phyloP scores from a whole-genome alignment of 2,797 vertebrate species.

The Typhlichthys eigenmanni region DNA sequence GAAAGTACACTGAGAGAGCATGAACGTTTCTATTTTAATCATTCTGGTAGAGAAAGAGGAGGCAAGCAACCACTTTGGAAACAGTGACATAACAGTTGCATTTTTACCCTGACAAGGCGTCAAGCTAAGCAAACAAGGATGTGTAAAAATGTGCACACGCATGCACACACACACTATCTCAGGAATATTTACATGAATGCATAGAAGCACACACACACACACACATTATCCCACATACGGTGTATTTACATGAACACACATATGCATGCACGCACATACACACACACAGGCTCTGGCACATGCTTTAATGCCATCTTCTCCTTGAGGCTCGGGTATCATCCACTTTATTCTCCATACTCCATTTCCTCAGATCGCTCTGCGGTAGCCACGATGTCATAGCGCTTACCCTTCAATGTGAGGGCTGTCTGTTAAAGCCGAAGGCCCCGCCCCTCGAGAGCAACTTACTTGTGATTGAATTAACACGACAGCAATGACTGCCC shows the following conservation, averaged over 20 bases:
- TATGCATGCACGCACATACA: conserved; percentile 13
- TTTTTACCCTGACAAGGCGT: not conserved
- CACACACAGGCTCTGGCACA: conserved; percentile 33
- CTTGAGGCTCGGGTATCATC: conserved; percentile 68
- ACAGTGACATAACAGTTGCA: conserved; percentile 52
- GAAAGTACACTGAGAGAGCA: conserved; percentile 75
- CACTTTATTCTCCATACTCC: conserved; percentile 69
- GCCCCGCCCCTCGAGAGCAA: conserved; percentile 32
- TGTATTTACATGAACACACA: conserved; percentile 19
- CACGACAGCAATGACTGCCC: conserved; percentile 18
- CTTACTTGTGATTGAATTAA: conserved; percentile 34
- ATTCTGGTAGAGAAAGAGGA: conserved; percentile 70
- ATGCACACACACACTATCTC: conserved; percentile 10
- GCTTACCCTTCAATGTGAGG: conserved; percentile 64
- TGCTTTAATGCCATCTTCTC: conserved; percentile 72
- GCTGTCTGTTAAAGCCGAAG: conserved; percentile 53
- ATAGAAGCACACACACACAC: conserved; percentile 17
- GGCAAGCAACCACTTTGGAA: conserved; percentile 66
- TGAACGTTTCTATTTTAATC: conserved; percentile 78
- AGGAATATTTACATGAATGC: not conserved
- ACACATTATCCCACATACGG: conserved; percentile 8
- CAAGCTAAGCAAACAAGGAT: not conserved
- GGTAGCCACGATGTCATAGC: conserved; percentile 64
- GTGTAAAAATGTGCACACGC: not conserved
- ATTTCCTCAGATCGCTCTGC: conserved; percentile 66